Percentiles rank a stretch among this genome's conserved stretches.
Conservation (phyloP, 2,888 invertebrate genomes). For the Cryptocheilus praepositus region DNA sequence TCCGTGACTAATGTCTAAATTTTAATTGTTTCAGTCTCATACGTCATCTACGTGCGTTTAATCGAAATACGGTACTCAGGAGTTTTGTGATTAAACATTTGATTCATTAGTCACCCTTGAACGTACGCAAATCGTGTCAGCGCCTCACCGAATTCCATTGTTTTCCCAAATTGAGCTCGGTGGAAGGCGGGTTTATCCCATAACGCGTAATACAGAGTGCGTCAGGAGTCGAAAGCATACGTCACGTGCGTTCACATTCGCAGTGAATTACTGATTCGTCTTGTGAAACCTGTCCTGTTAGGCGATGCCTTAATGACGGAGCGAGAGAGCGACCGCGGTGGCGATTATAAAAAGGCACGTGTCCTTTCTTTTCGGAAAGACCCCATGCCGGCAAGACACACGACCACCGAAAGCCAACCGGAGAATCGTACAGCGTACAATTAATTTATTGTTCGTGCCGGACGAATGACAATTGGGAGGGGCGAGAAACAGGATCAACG, state of each 20-base stretch:
- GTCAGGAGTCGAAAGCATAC: no score
- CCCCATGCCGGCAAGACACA: constrained; percentile 68
- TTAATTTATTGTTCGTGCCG: constrained; percentile 63
- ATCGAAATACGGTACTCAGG: no score
- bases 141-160: no score
- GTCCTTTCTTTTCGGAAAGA: constrained; percentile 55
- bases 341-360: constrained; percentile 69
- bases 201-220: no score
- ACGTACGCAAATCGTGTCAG: no score
- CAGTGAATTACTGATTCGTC: constrained; percentile 34
- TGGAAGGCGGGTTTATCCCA: no score
- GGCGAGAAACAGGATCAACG: constrained; percentile 48
- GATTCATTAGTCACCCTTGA: no score
- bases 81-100: no score
- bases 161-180: no score
- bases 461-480: constrained; percentile 45
- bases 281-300: constrained; percentile 50
- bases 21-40: no score
- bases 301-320: constrained; percentile 31
- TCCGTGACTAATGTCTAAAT: no score
- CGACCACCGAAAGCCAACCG: constrained; percentile 62
- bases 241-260: constrained; percentile 4
- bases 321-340: constrained; percentile 36
- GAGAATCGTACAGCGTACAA: constrained; percentile 57
- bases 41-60: no score